A percentile compares a stretch with the other conserved stretches of the same genome.
phyloP scores from a whole-genome alignment of 2,888 invertebrate species.

The Chrysolina haemoptera region DNA sequence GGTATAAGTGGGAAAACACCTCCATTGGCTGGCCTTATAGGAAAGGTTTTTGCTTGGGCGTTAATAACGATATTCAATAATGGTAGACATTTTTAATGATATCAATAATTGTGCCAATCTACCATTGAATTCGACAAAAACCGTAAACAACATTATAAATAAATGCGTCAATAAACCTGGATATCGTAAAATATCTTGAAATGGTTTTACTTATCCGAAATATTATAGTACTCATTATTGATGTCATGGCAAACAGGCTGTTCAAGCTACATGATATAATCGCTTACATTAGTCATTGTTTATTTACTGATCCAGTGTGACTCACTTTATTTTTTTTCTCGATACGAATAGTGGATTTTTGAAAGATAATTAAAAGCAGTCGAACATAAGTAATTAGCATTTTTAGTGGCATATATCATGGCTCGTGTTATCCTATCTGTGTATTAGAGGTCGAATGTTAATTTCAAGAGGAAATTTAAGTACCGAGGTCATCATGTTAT shows the following conservation, averaged over 20 bases:
- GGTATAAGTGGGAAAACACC: too few species aligned
- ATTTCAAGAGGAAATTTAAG: conserved; percentile 4
- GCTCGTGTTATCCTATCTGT: conserved; percentile 5
- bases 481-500: neutral
- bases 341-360: conserved; percentile 15
- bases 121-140: neutral
- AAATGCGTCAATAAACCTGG: neutral
- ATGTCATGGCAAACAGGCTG: conserved; percentile 17
- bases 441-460: neutral
- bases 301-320: conserved; percentile 5
- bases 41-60: too few species aligned
- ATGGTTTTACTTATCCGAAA: neutral
- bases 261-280: conserved; percentile 8
- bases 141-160: neutral
- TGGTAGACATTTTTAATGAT: neutral
- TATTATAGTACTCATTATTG: conserved; percentile 11
- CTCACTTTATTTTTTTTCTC: conserved; percentile 2
- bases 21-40: too few species aligned
- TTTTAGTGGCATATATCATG: conserved; percentile 8
- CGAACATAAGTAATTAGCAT: neutral
- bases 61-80: too few species aligned
- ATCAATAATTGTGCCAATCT: too few species aligned
- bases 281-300: conserved; percentile 12
- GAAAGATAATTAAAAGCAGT: conserved; percentile 7
- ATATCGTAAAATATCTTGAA: conserved; percentile 5